phyloP scores from a whole-genome alignment of 2,797 vertebrate species.

The Sebastes ruberrimus region DNA sequence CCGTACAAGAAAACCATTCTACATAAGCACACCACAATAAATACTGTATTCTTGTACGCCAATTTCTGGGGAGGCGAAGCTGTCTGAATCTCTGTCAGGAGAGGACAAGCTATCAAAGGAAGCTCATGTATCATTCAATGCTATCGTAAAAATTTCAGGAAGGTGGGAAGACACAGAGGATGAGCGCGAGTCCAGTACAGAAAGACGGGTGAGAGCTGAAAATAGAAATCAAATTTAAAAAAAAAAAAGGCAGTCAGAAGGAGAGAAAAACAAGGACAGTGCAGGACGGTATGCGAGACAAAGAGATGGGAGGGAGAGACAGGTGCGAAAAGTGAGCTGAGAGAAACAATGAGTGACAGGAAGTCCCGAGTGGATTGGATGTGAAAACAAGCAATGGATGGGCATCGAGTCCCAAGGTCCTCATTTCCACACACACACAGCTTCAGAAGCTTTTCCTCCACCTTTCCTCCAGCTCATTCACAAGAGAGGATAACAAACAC shows the following conservation, averaged over 20 bases:
- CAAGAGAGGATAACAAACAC: slow-evolving; percentile 38
- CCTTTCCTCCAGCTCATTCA: slow-evolving; percentile 47
- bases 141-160: slow-evolving; percentile 69
- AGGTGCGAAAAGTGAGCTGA: slow-evolving; percentile 67
- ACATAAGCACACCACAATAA: not conserved
- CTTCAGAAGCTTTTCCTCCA: slow-evolving; percentile 38
- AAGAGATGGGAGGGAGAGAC: slow-evolving; percentile 51
- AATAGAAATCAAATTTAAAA: slow-evolving; percentile 57
- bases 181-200: slow-evolving; percentile 38
- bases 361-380: slow-evolving; percentile 48
- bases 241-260: slow-evolving; percentile 21
- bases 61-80: slow-evolving; percentile 44
- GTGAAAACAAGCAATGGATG: slow-evolving; percentile 60
- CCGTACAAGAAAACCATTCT: not conserved
- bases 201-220: slow-evolving; percentile 48
- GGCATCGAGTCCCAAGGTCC: slow-evolving; percentile 15
- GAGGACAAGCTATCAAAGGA: slow-evolving; percentile 69
- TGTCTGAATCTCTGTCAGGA: slow-evolving; percentile 52
- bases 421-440: slow-evolving; percentile 11
- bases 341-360: slow-evolving; percentile 69
- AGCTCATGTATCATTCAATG: slow-evolving; percentile 79
- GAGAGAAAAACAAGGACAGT: slow-evolving; percentile 24
- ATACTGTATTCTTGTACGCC: slow-evolving; percentile 40
- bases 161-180: slow-evolving; percentile 59
- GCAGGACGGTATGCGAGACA: slow-evolving; percentile 47